Evolutionary conservation across 53 echinoderm and acorn worm genomes (phyloP), one percentile per base, ranked within the genome.

Genomic region (Paelopatides confundens): DNA sequence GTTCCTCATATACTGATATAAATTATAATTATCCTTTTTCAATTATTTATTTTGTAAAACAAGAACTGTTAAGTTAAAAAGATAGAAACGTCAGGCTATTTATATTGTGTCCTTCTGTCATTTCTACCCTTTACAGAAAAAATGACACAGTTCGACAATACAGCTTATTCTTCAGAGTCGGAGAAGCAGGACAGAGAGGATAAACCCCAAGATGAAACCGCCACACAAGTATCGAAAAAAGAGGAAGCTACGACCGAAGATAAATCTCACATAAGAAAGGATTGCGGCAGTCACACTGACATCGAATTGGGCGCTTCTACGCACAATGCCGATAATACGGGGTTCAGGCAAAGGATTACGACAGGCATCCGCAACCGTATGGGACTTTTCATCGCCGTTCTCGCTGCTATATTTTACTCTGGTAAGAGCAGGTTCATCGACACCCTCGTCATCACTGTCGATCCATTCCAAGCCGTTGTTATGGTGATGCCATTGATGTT

Each of bases 401-500:
- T 79, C 1, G 49, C 79, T 3, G 79, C 79, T 28, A 12, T 48
- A 11, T 79, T 79, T 31, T 79, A 54, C 35, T 79, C 79, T 29
- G 50, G 23, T 15, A 79, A 79, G 51, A 79, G 51, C 32, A 31
- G 51, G 54, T 79, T 48, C 54, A 79, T 79, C 30, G 79, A 79
- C 14, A 6, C 31, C 5, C 50, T 79, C 11, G 51, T 53, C 2
- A 31, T 50, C 15, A 51, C 49, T 1, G 21, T 79, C 5, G 79
- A 79, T 51, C 79, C 79, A 33, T 79, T 79, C 53, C 79, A 79
- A 33, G 33, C 33, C 28, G 28, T 79, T 21, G 79, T 79, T 4
- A 79, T 79, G 79, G 17, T 79, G 21, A 79, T 79, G 79, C 79
- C 79, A 18, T 13, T 32, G 31, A 50, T 51, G 79, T 24, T 51